phyloP scores from a whole-genome alignment of 2,113 vertebrate genomes.

The Sphaerodactylus townsendi region DNA sequence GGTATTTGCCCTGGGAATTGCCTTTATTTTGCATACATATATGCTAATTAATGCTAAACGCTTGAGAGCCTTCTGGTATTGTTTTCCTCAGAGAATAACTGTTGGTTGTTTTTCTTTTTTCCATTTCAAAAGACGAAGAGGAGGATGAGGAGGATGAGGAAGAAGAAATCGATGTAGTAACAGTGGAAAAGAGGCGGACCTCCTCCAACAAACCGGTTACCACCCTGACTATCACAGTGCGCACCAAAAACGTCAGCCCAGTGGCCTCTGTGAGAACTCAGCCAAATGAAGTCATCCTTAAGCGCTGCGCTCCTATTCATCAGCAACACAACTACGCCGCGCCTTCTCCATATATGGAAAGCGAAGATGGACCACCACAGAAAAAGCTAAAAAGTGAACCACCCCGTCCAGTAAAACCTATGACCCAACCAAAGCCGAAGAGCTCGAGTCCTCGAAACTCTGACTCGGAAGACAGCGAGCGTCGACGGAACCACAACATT shows the following conservation, averaged over 20 bases:
- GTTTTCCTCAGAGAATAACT: constrained; percentile 30
- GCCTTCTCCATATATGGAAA: constrained; percentile 89
- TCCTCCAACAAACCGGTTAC: constrained; percentile 75
- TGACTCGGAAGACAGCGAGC: constrained; percentile 96
- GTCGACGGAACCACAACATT: constrained; percentile 97
- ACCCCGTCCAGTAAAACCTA: constrained; percentile 75
- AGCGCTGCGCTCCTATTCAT: constrained; percentile 93
- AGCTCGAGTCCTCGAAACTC: constrained; percentile 88
- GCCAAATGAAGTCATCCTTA: constrained; percentile 88
- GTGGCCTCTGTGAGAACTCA: constrained; percentile 73
- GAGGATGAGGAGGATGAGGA: constrained; percentile 92
- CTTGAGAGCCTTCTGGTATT: not conserved
- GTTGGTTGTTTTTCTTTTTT: constrained; percentile 13
- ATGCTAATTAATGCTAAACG: constrained; percentile 14
- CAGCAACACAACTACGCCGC: constrained; percentile 99
- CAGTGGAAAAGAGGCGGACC: constrained; percentile 89
- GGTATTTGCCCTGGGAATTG: not conserved
- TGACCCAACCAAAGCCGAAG: constrained; percentile 77
- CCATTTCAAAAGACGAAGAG: constrained; percentile 82
- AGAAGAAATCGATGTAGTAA: constrained; percentile 96
- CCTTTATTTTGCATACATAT: not conserved
- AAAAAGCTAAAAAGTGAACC: constrained; percentile 85
- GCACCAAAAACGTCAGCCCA: constrained; percentile 67
- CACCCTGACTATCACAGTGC: constrained; percentile 79
- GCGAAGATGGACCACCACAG: constrained; percentile 82